phyloP scores from a whole-genome alignment of 2,113 vertebrate genomes.

The rabbit (Oryctolagus cuniculus) region DNA sequence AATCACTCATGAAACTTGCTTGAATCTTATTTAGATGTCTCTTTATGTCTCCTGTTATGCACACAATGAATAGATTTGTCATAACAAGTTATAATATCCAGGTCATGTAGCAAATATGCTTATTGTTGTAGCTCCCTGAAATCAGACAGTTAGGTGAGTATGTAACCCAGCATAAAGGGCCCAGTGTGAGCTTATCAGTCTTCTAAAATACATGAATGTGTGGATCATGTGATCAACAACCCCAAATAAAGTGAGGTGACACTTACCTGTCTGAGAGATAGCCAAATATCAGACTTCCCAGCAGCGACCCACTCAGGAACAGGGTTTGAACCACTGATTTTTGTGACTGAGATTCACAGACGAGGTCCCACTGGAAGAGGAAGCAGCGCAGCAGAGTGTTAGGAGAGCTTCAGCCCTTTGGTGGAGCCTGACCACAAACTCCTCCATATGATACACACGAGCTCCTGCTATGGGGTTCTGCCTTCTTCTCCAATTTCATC shows the following conservation, averaged over 20 bases:
- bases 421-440: background rate
- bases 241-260: background rate
- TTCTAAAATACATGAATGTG: background rate
- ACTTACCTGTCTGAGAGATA: constrained; percentile 76
- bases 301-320: constrained; percentile 87
- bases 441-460: background rate
- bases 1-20: background rate
- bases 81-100: background rate
- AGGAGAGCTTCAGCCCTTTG: background rate
- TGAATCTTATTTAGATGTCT: background rate
- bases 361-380: constrained; percentile 86
- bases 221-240: background rate
- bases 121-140: background rate
- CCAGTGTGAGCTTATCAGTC: background rate
- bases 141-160: background rate
- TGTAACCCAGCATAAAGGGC: background rate
- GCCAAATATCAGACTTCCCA: constrained; percentile 68
- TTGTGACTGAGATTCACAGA: constrained; percentile 83
- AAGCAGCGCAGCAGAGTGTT: background rate
- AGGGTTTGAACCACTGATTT: constrained; percentile 85
- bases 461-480: background rate
- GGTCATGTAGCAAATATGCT: background rate
- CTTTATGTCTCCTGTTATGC: background rate
- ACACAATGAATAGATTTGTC: background rate
- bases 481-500: too few relatives aligned